Conservation (phyloP, 2,888 invertebrate species). For the Mesodorylaimus sp. region DNA sequence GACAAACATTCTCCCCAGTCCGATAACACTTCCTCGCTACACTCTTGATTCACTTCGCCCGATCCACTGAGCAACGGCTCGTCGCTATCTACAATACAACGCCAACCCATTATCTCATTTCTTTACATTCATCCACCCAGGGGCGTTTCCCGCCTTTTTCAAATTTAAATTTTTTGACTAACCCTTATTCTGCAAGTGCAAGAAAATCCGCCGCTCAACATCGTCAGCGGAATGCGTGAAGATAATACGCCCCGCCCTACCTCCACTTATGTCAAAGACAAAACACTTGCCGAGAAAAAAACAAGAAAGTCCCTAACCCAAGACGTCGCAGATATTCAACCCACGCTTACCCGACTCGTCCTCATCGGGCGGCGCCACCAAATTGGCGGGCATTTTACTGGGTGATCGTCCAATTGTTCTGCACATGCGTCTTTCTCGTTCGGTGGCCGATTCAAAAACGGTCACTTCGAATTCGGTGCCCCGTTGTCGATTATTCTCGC, state of each 20-base stretch:
- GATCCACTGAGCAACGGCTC: constrained; percentile 93
- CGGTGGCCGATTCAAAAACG: constrained; percentile 18
- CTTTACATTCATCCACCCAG: too few relatives aligned
- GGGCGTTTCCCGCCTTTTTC: too few relatives aligned
- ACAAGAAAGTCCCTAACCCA: too few relatives aligned
- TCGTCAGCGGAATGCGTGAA: too few relatives aligned
- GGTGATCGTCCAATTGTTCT: constrained; percentile 14
- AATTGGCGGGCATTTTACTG: constrained; percentile 26
- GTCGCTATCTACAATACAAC: constrained; percentile 33
- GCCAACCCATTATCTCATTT: too few relatives aligned
- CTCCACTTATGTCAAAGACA: too few relatives aligned
- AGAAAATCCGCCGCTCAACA: too few relatives aligned
- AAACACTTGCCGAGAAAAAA: too few relatives aligned
- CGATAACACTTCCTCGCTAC: constrained; percentile 54
- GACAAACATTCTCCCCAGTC: constrained; percentile 13
- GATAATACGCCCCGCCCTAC: too few relatives aligned
- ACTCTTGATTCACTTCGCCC: constrained; percentile 87
- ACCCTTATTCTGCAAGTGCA: too few relatives aligned
- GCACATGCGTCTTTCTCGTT: constrained; percentile 15
- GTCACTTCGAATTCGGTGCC: constrained; percentile 13
- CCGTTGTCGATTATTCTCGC: constrained; percentile 8
- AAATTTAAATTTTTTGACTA: too few relatives aligned
- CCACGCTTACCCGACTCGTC: constrained; percentile 25
- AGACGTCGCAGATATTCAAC: too few relatives aligned
- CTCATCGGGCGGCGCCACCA: constrained; percentile 28